phyloP scores from a whole-genome alignment of 2,113 vertebrate species.

The Delphinapterus leucas region DNA sequence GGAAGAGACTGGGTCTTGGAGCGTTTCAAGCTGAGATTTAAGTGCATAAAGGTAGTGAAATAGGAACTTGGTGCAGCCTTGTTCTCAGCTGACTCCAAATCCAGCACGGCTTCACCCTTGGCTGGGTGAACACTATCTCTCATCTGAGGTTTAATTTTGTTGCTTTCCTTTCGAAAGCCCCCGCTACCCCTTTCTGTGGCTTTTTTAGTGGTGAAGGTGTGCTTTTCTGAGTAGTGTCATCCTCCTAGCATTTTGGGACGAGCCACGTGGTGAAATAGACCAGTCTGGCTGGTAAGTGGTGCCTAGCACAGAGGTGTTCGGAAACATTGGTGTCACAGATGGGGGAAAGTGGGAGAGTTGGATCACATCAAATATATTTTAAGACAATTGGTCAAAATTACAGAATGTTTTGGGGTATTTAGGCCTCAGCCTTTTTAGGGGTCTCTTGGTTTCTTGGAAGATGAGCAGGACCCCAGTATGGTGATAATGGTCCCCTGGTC shows the following conservation, averaged over 20 bases:
- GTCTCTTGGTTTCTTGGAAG: neutral
- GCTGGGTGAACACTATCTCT: neutral
- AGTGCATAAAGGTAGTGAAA: neutral
- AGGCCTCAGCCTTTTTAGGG: neutral
- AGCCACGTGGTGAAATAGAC: too few species aligned
- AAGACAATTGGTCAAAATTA: neutral
- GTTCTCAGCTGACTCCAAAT: neutral
- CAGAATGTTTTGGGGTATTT: neutral
- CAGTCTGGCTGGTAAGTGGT: neutral
- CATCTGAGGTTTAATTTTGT: neutral
- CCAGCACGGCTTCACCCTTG: neutral
- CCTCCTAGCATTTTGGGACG: neutral
- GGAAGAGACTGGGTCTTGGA: neutral
- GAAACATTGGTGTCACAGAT: neutral
- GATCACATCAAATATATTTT: neutral
- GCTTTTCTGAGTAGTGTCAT: too few species aligned
- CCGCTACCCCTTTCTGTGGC: neutral
- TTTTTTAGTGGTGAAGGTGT: neutral
- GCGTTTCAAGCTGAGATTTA: neutral
- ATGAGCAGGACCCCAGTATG: neutral
- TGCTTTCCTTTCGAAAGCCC: neutral
- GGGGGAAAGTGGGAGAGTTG: neutral
- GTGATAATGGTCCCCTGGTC: neutral
- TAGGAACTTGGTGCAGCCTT: neutral
- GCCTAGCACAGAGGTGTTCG: too few species aligned